Percentiles rank a stretch among this genome's conserved stretches.
Conservation (phyloP, 2,888 invertebrate species). For the Heliothis peltigera region DNA sequence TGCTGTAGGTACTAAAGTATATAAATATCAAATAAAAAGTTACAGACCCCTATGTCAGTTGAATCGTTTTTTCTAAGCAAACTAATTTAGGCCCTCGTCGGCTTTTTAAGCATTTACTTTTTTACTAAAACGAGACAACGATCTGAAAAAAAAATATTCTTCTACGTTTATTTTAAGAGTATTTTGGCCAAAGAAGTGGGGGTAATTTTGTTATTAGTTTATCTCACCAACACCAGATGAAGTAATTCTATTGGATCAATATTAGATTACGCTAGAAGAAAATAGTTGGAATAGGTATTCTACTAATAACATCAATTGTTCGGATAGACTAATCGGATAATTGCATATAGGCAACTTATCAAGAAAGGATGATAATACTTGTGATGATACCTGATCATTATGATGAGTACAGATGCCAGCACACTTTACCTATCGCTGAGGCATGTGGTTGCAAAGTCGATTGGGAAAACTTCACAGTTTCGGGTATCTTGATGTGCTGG, state of each 20-base stretch:
- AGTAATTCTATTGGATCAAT: conserved; percentile 1
- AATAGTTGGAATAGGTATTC: not conserved
- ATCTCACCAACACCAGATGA: not conserved
- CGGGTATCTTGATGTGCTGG: too few species aligned
- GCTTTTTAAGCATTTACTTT: not conserved
- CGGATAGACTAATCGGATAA: too few species aligned
- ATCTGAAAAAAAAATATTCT: not conserved
- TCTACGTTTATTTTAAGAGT: not conserved
- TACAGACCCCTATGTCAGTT: too few species aligned
- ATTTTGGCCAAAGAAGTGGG: not conserved
- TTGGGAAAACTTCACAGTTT: too few species aligned
- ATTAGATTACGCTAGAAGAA: not conserved
- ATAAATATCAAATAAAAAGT: too few species aligned
- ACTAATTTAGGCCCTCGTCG: not conserved
- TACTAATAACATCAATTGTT: not conserved
- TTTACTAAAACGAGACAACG: not conserved
- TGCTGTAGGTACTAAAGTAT: too few species aligned
- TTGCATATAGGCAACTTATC: too few species aligned
- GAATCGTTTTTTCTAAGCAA: not conserved
- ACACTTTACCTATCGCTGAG: too few species aligned
- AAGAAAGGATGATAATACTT: too few species aligned
- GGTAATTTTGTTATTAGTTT: not conserved
- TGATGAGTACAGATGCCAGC: too few species aligned
- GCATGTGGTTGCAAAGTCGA: too few species aligned
- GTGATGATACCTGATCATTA: too few species aligned